Evolutionary conservation across 2,888 invertebrate genomes (phyloP).

Genomic region (Tanypteryx hageni): DNA sequence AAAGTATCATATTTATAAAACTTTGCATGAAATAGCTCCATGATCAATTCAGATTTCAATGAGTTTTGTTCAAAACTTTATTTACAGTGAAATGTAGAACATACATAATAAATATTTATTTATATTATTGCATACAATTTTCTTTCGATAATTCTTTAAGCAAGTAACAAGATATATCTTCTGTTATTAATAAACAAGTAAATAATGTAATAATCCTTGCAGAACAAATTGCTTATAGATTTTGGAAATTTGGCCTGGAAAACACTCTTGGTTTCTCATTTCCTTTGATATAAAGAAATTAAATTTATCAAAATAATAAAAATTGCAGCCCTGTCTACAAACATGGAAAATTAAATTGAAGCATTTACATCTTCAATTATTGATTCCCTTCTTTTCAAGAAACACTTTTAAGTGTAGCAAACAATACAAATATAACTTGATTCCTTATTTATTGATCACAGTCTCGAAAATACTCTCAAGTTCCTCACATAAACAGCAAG

Average conservation of each 20-base stretch:
- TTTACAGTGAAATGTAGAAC: not conserved
- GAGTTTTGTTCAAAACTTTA: not conserved
- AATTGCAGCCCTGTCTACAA: not conserved
- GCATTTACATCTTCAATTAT: not conserved
- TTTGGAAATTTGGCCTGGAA: not conserved
- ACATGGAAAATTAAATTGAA: not conserved
- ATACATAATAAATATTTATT: not conserved
- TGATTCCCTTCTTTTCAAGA: not conserved
- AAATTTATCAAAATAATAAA: not conserved
- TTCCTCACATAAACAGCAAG: conserved; percentile 35
- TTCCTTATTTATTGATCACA: conserved; percentile 34
- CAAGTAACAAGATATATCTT: conserved; percentile 1
- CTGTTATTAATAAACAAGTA: no score
- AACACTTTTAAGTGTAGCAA: conserved; percentile 33
- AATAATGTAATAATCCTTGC: not conserved
- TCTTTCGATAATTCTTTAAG: not conserved
- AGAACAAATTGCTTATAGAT: not conserved
- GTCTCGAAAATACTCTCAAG: conserved; percentile 38
- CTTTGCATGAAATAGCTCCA: not conserved
- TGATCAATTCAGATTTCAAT: not conserved
- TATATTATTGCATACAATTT: conserved; percentile 2
- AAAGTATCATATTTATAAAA: not conserved
- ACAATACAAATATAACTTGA: not conserved
- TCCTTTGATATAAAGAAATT: not conserved
- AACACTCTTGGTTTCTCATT: not conserved